A percentile compares a stretch with the other conserved stretches of the same genome.
Conservation (phyloP, 1,140 invertebrate genomes). For the Uloborus diversus region DNA sequence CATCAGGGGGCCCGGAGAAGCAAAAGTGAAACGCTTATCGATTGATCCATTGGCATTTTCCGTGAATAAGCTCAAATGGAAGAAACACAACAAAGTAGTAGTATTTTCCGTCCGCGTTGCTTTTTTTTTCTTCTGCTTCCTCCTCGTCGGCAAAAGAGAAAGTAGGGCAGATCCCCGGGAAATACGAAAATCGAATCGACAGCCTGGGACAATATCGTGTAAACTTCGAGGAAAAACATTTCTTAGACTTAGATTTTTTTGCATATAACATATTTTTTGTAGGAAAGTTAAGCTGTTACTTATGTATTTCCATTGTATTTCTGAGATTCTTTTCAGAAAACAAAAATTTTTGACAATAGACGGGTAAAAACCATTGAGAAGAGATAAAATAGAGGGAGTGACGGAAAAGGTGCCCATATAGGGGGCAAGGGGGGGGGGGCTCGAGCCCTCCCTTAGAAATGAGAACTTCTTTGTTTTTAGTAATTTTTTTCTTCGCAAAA, state of each 20-base stretch:
- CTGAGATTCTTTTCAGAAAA: too few relatives aligned
- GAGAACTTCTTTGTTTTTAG: too few relatives aligned
- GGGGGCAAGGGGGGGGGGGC: too few relatives aligned
- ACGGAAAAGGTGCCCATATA: too few relatives aligned
- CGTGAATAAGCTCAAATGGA: slow-evolving; percentile 40
- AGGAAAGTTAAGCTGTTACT: too few relatives aligned
- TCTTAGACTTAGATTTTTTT: not conserved
- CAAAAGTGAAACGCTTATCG: slow-evolving; percentile 36
- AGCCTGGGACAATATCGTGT: slow-evolving; percentile 6
- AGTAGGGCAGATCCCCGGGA: slow-evolving; percentile 44
- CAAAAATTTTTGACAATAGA: too few relatives aligned
- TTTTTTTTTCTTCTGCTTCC: not conserved
- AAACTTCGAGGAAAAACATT: not conserved
- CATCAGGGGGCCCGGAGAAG: slow-evolving; percentile 15
- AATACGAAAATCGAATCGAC: slow-evolving; percentile 47
- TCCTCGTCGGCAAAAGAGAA: not conserved
- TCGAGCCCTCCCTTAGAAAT: too few relatives aligned
- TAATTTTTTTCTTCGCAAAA: too few relatives aligned
- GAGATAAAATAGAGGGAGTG: too few relatives aligned
- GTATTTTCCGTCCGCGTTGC: not conserved
- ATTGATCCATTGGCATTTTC: slow-evolving; percentile 43
- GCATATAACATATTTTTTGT: not conserved
- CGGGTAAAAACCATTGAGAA: too few relatives aligned
- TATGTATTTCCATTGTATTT: too few relatives aligned
- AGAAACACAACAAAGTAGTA: slow-evolving; percentile 30